Conservation (phyloP, 2,113 vertebrate species). For the Chaenocephalus aceratus region DNA sequence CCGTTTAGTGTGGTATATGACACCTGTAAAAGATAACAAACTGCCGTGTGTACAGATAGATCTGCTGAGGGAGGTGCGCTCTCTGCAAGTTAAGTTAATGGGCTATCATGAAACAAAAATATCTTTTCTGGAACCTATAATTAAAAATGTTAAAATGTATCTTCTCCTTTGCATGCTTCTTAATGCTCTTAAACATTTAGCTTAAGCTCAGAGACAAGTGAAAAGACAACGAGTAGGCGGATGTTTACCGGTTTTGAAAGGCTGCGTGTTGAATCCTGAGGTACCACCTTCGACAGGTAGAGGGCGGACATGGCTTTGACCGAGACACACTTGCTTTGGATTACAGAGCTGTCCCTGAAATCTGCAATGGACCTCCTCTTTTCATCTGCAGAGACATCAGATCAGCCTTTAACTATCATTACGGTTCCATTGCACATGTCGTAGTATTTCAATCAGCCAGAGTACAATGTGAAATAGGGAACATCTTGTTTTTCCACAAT, state of each 20-base stretch:
- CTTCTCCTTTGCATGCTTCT: no score
- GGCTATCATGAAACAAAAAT: not conserved
- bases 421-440: no score
- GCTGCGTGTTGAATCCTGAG: constrained; percentile 54
- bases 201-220: no score
- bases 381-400: constrained; percentile 72
- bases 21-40: not conserved
- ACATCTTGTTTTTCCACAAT: no score
- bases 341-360: constrained; percentile 66
- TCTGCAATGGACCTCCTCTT: constrained; percentile 74
- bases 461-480: no score
- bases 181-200: no score
- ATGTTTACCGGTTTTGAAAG: constrained; percentile 68
- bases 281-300: constrained; percentile 80
- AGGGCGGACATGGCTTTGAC: constrained; percentile 84
- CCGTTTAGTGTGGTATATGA: not conserved
- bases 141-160: no score
- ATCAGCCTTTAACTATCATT: not conserved
- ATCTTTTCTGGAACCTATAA: not conserved
- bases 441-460: no score
- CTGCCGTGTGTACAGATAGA: not conserved
- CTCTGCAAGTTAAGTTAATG: not conserved
- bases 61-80: not conserved
- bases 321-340: constrained; percentile 65
- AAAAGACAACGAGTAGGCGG: not conserved